A percentile compares a stretch with the other conserved stretches of the same genome.
Evolutionary conservation across 2,113 vertebrate genomes (phyloP).

Genomic region (Saccopteryx leptura): DNA sequence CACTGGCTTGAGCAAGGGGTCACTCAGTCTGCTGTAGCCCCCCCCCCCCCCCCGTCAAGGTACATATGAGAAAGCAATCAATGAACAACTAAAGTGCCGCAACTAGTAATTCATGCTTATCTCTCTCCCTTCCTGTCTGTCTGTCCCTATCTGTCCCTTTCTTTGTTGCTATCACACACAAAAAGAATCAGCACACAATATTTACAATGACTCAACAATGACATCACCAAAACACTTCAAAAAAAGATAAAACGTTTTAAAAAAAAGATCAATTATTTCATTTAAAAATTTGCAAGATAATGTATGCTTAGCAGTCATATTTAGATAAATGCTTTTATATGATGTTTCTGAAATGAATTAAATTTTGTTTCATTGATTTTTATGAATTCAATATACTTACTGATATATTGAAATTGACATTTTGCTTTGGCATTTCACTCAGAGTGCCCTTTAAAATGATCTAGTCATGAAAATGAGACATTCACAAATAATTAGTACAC

Average conservation of each 20-base stretch:
- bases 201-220: background rate
- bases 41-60: too few relatives aligned
- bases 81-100: too few relatives aligned
- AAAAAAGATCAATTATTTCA: constrained; percentile 36
- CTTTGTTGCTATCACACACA: too few relatives aligned
- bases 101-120: too few relatives aligned
- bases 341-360: constrained; percentile 47
- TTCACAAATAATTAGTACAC: background rate
- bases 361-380: background rate
- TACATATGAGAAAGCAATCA: too few relatives aligned
- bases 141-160: too few relatives aligned
- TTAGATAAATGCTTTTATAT: constrained; percentile 32
- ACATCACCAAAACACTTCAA: background rate
- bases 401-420: background rate
- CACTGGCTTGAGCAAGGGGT: too few relatives aligned
- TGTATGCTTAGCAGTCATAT: background rate
- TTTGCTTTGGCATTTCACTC: background rate
- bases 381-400: background rate
- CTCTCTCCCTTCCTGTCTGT: too few relatives aligned
- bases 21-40: too few relatives aligned
- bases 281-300: constrained; percentile 29
- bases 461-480: background rate
- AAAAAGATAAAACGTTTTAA: background rate
- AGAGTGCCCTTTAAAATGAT: background rate
- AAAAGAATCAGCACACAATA: background rate